Conservation (phyloP, 64 coral and sea anemone genomes). For the Dendrophyllia cribrosa region DNA sequence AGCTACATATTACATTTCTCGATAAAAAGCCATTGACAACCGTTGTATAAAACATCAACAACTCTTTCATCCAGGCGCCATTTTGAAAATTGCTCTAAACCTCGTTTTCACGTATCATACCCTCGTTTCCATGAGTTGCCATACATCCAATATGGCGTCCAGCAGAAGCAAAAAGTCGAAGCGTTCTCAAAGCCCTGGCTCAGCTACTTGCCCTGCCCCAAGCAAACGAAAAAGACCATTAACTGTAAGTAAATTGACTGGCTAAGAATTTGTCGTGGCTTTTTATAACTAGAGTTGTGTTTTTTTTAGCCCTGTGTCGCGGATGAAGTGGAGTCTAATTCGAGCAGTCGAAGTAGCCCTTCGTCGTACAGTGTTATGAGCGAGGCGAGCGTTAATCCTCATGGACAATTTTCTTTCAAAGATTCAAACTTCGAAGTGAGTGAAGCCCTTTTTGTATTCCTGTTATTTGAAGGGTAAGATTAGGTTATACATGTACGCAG, state of each 20-base stretch:
- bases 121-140: constrained; percentile 31
- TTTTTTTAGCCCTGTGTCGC: constrained; percentile 85
- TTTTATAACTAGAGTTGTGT: background rate
- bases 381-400: constrained; percentile 49
- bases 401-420: constrained; percentile 86
- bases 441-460: background rate
- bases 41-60: background rate
- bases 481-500: too few species aligned
- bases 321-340: constrained; percentile 89
- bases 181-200: constrained; percentile 59
- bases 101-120: constrained; percentile 2
- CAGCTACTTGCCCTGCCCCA: constrained; percentile 32
- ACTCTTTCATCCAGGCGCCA: constrained; percentile 72
- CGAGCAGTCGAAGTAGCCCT: constrained; percentile 89
- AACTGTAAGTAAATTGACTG: constrained; percentile 67
- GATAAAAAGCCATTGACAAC: background rate
- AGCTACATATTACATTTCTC: constrained; percentile 13
- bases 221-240: constrained; percentile 80
- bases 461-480: background rate
- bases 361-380: constrained; percentile 82
- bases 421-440: constrained; percentile 92
- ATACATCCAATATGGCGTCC: constrained; percentile 88
- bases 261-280: background rate
- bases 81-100: constrained; percentile 49
- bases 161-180: constrained; percentile 54